Base-by-base conservation (phyloP, 37 sponge, comb jelly and placozoan genomes). In the Amphimedon queenslandica region DNA sequence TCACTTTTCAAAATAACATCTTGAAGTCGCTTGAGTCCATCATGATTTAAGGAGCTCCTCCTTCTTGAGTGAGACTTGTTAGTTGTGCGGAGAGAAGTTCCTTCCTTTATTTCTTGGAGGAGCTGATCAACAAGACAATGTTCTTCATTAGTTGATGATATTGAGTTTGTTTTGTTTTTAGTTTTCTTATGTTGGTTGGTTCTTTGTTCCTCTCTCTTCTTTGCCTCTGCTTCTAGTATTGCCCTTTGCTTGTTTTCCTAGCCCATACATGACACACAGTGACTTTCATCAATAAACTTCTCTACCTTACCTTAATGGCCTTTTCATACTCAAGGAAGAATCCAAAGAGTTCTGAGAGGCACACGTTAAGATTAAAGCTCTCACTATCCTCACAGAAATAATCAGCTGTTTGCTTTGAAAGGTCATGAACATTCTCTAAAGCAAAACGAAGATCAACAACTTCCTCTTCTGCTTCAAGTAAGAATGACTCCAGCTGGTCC, bases 311-410 rank as follows among this genome's bases (percentile, higher is more conserved):
- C 82, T 91, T 75, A 20, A 55, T 20, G 1, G 92, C 92, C 51
- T 63, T 77, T 21, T 79, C 63, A 20, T 78, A 38, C 4, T 77
- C 67, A 39, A 63, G 47, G 23, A 84, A 40, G 71, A 94, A 94
- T 36, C 11, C 37, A 34, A 73, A 36, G 13, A 94, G 25, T 42
- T 78, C 65, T 2, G 20, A 39, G 6, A 94, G 36, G 20, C 87
- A 60, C 8, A 82, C 88, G 42, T 94, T 92, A 20, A 91, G 71
- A 42, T 94, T 94, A 64, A 88, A 84, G 40, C 79, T 87, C 8
- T 67, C 78, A 28, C 42, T 32, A 37, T 94, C 95, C 65, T 87
- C 83, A 71, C 89, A 87, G 58, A 84, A 94, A 47, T 84, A 91
- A 1, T 82, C 71, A 4, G 89, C 88, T 2, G 81, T 36, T 40